Evolutionary conservation across 2,113 vertebrate genomes (phyloP), one percentile per base, ranked within the genome.

Genomic region (Myotis yumanensis): DNA sequence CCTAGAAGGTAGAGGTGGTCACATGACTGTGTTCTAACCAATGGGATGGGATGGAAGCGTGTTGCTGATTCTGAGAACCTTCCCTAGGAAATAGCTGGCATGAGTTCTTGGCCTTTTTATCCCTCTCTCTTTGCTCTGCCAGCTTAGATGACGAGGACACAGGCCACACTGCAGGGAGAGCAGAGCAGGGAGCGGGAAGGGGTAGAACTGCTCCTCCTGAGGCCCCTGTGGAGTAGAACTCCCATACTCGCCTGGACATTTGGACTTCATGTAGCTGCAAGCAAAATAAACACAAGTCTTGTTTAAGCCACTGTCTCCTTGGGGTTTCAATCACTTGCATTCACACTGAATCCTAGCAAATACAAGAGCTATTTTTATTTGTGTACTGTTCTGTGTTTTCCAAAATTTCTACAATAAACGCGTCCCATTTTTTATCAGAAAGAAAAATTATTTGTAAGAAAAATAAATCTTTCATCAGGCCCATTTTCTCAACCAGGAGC

Each of bases 401-500:
- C 28, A 72, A 73, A 83, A 62, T 72, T 57, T 54, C 79, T 91
- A 35, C 32, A 79, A 15, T 91, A 69, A 89, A 76, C 7, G 30
- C 3, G 68, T 69, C 25, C 37, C 77, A 85, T 43, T 91, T 90
- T 66, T 54, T 93, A 91, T 64, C 32, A 90, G 25, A 88, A 86
- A 91, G 51, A 82, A 79, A 95, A 66, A 35, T 43, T 51, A 83
- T 77, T 92, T 92, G n/a, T 54, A 86, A 94, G 90, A 57, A 52
- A 37, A 69, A 91, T n/a, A 20, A 95, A 51, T 85, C 32, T 59
- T 89, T 83, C 35, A n/a, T 69, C 43, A 32, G 54, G 18, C 25
- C 40, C 40, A 2, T 54, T 86, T 51, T 92, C 51, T 83, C 75
- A 62, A 68, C 22, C 17, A 51, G 81, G 59, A 90, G 71, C 23